Conservation (phyloP, 1,140 invertebrate species). For the Gonioctena quinquepunctata region DNA sequence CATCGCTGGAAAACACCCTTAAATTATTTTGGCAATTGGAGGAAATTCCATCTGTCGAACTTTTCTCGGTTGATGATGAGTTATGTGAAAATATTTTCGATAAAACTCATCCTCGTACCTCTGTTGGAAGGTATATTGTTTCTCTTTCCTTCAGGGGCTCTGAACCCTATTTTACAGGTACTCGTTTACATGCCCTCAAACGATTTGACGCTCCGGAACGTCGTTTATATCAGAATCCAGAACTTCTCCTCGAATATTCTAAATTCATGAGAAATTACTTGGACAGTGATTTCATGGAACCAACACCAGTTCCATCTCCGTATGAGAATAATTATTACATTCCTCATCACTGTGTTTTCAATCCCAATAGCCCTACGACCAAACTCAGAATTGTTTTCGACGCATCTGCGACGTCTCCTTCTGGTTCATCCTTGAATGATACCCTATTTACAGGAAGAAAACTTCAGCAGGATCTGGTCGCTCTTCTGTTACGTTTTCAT, state of each 20-base stretch:
- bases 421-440: conserved; percentile 53
- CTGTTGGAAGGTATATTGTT: neutral
- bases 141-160: neutral
- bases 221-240: neutral
- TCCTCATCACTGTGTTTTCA: conserved; percentile 55
- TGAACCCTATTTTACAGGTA: neutral
- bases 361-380: conserved; percentile 42
- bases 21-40: too few relatives aligned
- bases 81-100: too few relatives aligned
- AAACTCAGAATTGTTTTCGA: conserved; percentile 56
- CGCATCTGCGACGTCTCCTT: conserved; percentile 43
- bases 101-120: neutral
- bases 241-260: neutral
- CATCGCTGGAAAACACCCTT: too few relatives aligned
- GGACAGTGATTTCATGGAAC: conserved; percentile 41
- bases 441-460: conserved; percentile 48
- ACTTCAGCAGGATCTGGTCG: conserved; percentile 48
- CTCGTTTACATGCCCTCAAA: neutral
- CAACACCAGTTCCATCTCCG: neutral
- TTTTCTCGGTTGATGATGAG: too few relatives aligned
- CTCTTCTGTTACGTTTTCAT: conserved; percentile 44
- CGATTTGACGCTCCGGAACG: neutral
- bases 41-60: too few relatives aligned
- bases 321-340: conserved; percentile 46
- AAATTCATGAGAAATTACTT: conserved; percentile 46